Conservation (phyloP, 23 tunicate genomes). For the Trididemnum nubilum region DNA sequence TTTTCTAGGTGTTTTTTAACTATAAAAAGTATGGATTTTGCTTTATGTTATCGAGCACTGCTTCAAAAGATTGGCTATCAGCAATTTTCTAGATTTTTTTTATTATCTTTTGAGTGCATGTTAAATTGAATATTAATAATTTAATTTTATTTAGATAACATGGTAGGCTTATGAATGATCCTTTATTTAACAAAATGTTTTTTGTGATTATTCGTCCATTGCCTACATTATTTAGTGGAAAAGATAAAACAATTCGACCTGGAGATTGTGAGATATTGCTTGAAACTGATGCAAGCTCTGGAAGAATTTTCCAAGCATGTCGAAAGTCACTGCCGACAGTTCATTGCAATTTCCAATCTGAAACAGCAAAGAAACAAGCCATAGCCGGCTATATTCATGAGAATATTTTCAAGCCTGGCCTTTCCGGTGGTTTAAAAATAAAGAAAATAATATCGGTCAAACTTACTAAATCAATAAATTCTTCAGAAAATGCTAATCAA, state of each 20-base stretch:
- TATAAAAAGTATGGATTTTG: too few relatives aligned
- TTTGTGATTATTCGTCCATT: slow-evolving; percentile 15
- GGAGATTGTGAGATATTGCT: slow-evolving; percentile 21
- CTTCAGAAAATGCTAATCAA: not conserved
- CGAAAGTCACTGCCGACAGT: not conserved
- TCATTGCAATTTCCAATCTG: not conserved
- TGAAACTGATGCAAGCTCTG: not conserved
- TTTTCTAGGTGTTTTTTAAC: too few relatives aligned
- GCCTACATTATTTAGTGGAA: not conserved
- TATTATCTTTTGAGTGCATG: too few relatives aligned
- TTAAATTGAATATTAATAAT: too few relatives aligned
- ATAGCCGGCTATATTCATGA: not conserved
- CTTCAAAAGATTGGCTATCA: too few relatives aligned
- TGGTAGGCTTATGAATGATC: not conserved
- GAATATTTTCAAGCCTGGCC: not conserved
- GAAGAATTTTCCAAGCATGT: not conserved
- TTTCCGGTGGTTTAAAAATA: not conserved
- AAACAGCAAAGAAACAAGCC: not conserved
- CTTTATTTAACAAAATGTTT: not conserved
- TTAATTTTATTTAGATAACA: too few relatives aligned
- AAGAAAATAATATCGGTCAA: slow-evolving; percentile 12
- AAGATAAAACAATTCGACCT: slow-evolving; percentile 7
- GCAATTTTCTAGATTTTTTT: too few relatives aligned
- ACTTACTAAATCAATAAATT: not conserved
- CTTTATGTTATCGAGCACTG: too few relatives aligned